These are phyloP conservation scores for Diorhabda elongata DNA, from an alignment of 1,140 invertebrate genomes.

Conservation along the genomic window DNA sequence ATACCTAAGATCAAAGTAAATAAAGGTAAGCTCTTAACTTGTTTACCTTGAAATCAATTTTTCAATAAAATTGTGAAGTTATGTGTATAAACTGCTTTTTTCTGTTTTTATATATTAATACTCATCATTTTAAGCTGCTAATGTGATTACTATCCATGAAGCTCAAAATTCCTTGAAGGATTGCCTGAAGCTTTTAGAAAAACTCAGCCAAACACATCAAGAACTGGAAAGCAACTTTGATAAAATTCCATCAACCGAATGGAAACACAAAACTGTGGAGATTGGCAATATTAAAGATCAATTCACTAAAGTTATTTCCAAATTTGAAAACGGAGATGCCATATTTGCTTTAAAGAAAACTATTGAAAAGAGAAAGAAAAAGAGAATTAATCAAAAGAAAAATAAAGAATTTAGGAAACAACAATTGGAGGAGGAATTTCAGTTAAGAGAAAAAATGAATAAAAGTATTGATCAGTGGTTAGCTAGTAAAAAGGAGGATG, in stretches of 20 bases:
- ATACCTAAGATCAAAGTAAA: conserved; percentile 27
- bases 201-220: conserved; percentile 48
- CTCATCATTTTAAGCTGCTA: conserved; percentile 16
- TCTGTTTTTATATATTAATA: background rate
- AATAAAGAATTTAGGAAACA: conserved; percentile 47
- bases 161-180: conserved; percentile 38
- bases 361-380: conserved; percentile 53
- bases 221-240: conserved; percentile 48
- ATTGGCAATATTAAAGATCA: conserved; percentile 49
- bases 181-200: conserved; percentile 39
- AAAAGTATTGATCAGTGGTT: conserved; percentile 60
- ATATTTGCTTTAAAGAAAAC: conserved; percentile 49
- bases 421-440: conserved; percentile 47
- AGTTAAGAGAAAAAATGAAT: conserved; percentile 48
- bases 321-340: conserved; percentile 47
- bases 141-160: conserved; percentile 30
- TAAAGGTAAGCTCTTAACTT: conserved; percentile 8
- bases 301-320: conserved; percentile 47
- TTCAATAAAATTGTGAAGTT: too few species aligned
- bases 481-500: conserved; percentile 57
- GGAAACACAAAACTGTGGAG: conserved; percentile 50
- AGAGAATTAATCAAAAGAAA: conserved; percentile 53
- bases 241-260: conserved; percentile 51
- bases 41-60: too few species aligned
- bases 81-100: too few species aligned